Evolutionary conservation across 2,888 invertebrate species (phyloP).

Genomic region (Augochlorella aurata): DNA sequence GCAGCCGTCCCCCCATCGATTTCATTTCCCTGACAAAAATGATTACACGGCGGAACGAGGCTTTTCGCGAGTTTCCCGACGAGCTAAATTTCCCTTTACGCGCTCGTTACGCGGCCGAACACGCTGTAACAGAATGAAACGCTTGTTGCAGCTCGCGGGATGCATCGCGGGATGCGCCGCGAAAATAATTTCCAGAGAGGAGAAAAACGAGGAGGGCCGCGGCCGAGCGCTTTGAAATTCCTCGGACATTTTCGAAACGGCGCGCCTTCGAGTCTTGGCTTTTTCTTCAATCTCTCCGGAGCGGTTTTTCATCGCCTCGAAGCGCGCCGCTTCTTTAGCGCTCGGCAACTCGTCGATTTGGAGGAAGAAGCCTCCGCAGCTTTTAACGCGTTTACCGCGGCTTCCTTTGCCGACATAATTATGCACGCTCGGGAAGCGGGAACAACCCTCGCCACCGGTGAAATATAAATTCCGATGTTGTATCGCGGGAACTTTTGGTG

Average conservation of each 20-base stretch:
- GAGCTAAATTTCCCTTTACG: conserved; percentile 15
- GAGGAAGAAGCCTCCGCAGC: neutral
- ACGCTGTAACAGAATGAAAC: conserved; percentile 3
- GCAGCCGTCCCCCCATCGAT: conserved; percentile 2
- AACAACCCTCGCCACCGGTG: neutral
- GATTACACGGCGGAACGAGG: conserved; percentile 15
- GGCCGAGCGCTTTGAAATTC: neutral
- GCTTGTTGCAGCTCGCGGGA: neutral
- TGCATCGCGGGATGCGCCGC: neutral
- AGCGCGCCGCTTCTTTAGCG: neutral
- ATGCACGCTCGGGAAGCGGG: neutral
- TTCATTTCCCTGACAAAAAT: conserved; percentile 18
- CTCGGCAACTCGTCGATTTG: neutral
- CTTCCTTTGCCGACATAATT: neutral
- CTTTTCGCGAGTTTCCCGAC: conserved; percentile 19
- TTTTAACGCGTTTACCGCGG: neutral
- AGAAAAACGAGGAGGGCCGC: neutral
- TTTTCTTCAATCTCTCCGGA: neutral
- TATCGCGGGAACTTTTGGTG: neutral
- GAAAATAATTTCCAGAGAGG: neutral
- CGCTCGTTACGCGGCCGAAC: conserved; percentile 11
- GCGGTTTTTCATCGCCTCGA: neutral
- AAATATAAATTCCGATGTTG: neutral
- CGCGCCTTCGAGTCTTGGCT: neutral
- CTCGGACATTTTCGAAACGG: neutral